These are phyloP conservation scores for Semnopithecus entellus DNA, from an alignment of 2,113 vertebrate species.

Conservation along the genomic window DNA sequence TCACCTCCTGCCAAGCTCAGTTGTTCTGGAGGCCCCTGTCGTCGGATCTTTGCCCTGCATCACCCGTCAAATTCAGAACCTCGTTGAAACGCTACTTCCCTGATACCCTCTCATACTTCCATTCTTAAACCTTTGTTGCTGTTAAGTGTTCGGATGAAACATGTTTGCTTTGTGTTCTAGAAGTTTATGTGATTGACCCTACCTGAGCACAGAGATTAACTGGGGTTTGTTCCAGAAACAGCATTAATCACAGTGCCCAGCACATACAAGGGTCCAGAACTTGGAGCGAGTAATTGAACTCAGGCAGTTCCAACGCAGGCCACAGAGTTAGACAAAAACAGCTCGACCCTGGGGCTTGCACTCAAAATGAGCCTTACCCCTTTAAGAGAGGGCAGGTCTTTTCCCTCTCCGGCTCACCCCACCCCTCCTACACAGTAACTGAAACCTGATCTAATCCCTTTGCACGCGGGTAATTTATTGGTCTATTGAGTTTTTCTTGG, in stretches of 20 bases:
- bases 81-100: accelerated
- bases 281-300: neutral
- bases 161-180: neutral
- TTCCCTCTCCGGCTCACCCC: conserved; percentile 65
- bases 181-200: neutral
- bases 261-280: neutral
- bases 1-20: neutral
- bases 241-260: neutral
- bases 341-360: neutral
- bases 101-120: neutral
- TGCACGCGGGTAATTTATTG: conserved; percentile 92
- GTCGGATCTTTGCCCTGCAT: neutral
- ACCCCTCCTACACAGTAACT: conserved; percentile 77
- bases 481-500: conserved; percentile 90
- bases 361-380: conserved; percentile 75
- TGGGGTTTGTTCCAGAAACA: neutral
- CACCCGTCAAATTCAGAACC: neutral
- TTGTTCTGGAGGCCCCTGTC: neutral
- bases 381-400: conserved; percentile 85
- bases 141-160: neutral
- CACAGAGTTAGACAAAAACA: neutral
- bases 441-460: conserved; percentile 92
- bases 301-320: neutral
- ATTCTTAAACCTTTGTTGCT: neutral
- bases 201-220: neutral